Percentiles rank a stretch among this genome's conserved stretches.
phyloP scores from a whole-genome alignment of 2,113 vertebrate genomes.

The Catharus minimus region DNA sequence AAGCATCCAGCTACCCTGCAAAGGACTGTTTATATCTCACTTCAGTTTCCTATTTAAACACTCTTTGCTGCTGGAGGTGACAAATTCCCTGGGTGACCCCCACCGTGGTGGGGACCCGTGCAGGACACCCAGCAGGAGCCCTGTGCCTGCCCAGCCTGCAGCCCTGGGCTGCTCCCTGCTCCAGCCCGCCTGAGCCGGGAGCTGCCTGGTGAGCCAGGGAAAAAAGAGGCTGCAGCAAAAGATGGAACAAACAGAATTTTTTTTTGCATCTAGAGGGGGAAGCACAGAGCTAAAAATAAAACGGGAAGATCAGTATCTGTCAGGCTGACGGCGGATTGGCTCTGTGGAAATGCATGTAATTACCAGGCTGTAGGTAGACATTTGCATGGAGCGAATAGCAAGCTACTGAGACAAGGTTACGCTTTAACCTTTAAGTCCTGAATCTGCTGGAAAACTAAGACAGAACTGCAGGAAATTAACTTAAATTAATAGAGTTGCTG shows the following conservation, averaged over 20 bases:
- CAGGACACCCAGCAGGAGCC: neutral
- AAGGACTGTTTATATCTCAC: neutral
- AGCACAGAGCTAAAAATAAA: slow-evolving; percentile 90
- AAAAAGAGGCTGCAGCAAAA: slow-evolving; percentile 67
- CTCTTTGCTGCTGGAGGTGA: neutral
- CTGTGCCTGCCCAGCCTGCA: neutral
- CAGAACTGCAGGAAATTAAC: slow-evolving; percentile 74
- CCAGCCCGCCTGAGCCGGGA: slow-evolving; percentile 39
- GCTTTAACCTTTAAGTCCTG: slow-evolving; percentile 80
- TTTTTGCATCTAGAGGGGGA: slow-evolving; percentile 87
- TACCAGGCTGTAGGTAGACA: slow-evolving; percentile 88
- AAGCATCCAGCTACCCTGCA: neutral
- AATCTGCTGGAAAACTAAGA: slow-evolving; percentile 73
- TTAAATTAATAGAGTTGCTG: slow-evolving; percentile 68
- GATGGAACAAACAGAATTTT: slow-evolving; percentile 85
- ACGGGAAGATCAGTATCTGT: slow-evolving; percentile 85
- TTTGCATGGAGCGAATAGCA: slow-evolving; percentile 82
- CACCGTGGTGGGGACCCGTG: neutral
- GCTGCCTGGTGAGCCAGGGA: slow-evolving; percentile 59
- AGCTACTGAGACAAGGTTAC: slow-evolving; percentile 80
- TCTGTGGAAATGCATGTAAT: slow-evolving; percentile 92
- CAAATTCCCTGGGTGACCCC: neutral
- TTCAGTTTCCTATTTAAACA: neutral
- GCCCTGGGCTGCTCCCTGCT: neutral
- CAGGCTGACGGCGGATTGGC: slow-evolving; percentile 85